These are phyloP conservation scores for Philonicus albiceps DNA, from an alignment of 2,888 invertebrate species.

Conservation along the genomic window DNA sequence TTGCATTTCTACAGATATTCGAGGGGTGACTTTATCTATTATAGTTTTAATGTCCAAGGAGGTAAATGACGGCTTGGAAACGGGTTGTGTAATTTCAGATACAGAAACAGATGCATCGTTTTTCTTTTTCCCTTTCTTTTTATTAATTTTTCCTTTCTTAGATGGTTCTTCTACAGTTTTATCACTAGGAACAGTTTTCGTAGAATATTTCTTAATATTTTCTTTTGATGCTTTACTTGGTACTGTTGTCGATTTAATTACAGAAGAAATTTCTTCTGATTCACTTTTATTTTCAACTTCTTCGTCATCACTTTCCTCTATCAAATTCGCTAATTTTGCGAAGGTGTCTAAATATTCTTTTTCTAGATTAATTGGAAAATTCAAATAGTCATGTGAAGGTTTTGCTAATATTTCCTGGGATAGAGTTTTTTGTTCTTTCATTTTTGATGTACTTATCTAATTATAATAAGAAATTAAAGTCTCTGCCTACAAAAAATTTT, in stretches of 20 bases:
- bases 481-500: no score
- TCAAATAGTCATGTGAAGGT: neutral
- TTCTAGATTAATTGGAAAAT: neutral
- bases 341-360: slow-evolving; percentile 21
- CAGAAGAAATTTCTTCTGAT: neutral
- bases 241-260: neutral
- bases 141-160: neutral
- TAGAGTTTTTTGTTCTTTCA: neutral
- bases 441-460: neutral
- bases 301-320: neutral
- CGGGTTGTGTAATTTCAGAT: neutral
- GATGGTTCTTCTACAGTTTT: no score
- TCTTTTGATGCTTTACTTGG: neutral
- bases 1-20: neutral
- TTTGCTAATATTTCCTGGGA: neutral
- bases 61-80: neutral
- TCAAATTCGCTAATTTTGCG: neutral
- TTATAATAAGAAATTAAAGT: neutral
- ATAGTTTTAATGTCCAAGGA: neutral
- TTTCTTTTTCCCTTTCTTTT: neutral
- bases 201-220: no score
- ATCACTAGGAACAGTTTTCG: no score
- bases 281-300: neutral
- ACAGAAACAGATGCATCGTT: neutral
- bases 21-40: neutral